Evolutionary conservation across 1,140 invertebrate genomes (phyloP).

Genomic region (Pogonomyrmex californicus): DNA sequence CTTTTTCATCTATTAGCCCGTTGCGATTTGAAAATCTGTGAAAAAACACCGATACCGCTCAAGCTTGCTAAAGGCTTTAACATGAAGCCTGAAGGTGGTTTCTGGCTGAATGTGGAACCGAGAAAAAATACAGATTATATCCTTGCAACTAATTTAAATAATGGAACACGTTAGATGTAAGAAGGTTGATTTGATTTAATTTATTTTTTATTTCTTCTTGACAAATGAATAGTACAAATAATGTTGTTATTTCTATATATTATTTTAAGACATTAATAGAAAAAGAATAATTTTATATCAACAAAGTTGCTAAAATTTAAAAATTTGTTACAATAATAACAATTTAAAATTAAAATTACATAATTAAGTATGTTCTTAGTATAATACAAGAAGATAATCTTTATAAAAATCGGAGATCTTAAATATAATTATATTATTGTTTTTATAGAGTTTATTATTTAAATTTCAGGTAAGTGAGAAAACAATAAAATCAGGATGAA

Average conservation of each 20-base stretch:
- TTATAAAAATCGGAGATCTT: neutral
- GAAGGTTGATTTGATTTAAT: too few species aligned
- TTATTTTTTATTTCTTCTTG: too few species aligned
- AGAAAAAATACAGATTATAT: slow-evolving; percentile 54
- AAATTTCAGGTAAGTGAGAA: neutral
- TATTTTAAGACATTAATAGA: too few species aligned
- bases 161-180: neutral
- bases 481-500: neutral
- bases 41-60: slow-evolving; percentile 75
- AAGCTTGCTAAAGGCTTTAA: slow-evolving; percentile 26
- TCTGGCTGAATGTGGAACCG: slow-evolving; percentile 63
- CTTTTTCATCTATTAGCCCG: slow-evolving; percentile 73
- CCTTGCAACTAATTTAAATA: neutral
- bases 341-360: neutral
- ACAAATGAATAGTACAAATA: too few species aligned
- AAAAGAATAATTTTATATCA: too few species aligned
- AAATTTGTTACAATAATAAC: too few species aligned
- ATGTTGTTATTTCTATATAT: neutral
- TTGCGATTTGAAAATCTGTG: slow-evolving; percentile 69
- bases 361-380: too few species aligned
- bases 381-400: too few species aligned
- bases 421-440: too few species aligned
- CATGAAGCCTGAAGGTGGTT: slow-evolving; percentile 53
- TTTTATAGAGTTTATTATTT: neutral
- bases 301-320: too few species aligned